phyloP scores from a whole-genome alignment of 2,888 invertebrate species.

The Hipparchia semele region DNA sequence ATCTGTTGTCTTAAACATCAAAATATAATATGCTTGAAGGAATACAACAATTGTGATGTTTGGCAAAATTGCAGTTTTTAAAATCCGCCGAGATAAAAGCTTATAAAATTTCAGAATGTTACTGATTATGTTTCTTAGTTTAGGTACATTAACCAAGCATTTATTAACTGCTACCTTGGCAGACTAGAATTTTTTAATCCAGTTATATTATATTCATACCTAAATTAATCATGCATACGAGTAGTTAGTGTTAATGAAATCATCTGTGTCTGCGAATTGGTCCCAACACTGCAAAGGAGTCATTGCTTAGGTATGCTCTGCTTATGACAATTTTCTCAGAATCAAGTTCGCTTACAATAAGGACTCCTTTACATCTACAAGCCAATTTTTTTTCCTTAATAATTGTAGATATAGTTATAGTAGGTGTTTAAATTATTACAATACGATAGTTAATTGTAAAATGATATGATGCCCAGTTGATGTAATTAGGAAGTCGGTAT shows the following conservation, averaged over 20 bases:
- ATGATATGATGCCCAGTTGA: slow-evolving; percentile 19
- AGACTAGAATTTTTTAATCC: background rate
- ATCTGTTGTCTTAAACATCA: background rate
- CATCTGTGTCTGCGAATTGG: slow-evolving; percentile 61
- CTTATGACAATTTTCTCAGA: background rate
- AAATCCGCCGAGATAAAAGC: background rate
- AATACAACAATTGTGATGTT: slow-evolving; percentile 1
- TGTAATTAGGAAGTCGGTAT: no score
- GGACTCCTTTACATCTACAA: slow-evolving; percentile 39
- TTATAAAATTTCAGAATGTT: slow-evolving; percentile 17
- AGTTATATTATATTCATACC: no score
- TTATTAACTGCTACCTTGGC: slow-evolving; percentile 13
- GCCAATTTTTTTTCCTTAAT: slow-evolving; percentile 26
- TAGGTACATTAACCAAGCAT: slow-evolving; percentile 26
- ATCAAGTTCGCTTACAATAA: background rate
- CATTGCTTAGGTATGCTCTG: slow-evolving; percentile 39
- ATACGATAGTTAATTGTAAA: slow-evolving; percentile 20
- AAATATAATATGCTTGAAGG: background rate
- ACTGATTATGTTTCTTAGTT: slow-evolving; percentile 29
- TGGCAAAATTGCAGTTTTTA: slow-evolving; percentile 9
- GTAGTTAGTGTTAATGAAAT: slow-evolving; percentile 43
- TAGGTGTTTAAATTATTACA: slow-evolving; percentile 8
- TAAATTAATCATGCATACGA: background rate
- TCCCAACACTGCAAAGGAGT: slow-evolving; percentile 72
- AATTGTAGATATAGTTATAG: slow-evolving; percentile 15